A percentile compares a stretch with the other conserved stretches of the same genome.
phyloP scores from a whole-genome alignment of 2,113 vertebrate genomes.

The Planiliza haematocheilus region DNA sequence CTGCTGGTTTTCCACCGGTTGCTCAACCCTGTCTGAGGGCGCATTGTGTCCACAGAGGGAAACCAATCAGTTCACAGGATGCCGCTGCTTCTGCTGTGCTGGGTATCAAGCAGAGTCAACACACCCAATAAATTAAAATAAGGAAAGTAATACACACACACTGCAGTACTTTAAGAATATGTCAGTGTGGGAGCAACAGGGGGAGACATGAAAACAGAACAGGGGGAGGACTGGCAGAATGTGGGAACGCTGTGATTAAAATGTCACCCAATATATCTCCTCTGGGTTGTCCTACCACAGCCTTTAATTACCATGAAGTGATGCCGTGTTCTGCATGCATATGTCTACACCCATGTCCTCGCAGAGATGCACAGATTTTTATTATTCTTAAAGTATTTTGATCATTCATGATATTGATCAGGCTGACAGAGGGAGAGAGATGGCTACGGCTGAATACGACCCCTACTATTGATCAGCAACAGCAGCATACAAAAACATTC shows the following conservation, averaged over 20 bases:
- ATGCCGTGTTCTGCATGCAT: neutral
- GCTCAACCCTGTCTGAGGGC: conserved; percentile 16
- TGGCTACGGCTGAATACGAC: neutral
- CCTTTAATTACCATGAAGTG: conserved; percentile 23
- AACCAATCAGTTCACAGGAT: conserved; percentile 29
- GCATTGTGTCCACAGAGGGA: conserved; percentile 14
- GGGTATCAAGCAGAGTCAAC: conserved; percentile 10
- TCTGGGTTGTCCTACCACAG: neutral
- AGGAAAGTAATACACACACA: neutral
- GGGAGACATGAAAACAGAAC: neutral
- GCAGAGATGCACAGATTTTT: conserved; percentile 9
- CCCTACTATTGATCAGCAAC: conserved; percentile 50
- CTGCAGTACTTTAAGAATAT: conserved; percentile 9
- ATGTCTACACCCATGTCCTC: neutral
- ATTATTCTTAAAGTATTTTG: conserved; percentile 28
- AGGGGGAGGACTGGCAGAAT: neutral
- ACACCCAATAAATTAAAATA: conserved; percentile 19
- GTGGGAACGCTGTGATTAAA: conserved; percentile 40
- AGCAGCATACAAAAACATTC: conserved; percentile 24
- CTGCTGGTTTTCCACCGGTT: conserved; percentile 29
- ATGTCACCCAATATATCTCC: conserved; percentile 21
- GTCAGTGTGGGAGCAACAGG: conserved; percentile 2
- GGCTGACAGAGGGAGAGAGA: conserved; percentile 26
- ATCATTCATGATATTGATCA: conserved; percentile 53
- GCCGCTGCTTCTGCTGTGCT: neutral